Conservation (phyloP, 2,113 vertebrate genomes). For the Trogon surrucura region DNA sequence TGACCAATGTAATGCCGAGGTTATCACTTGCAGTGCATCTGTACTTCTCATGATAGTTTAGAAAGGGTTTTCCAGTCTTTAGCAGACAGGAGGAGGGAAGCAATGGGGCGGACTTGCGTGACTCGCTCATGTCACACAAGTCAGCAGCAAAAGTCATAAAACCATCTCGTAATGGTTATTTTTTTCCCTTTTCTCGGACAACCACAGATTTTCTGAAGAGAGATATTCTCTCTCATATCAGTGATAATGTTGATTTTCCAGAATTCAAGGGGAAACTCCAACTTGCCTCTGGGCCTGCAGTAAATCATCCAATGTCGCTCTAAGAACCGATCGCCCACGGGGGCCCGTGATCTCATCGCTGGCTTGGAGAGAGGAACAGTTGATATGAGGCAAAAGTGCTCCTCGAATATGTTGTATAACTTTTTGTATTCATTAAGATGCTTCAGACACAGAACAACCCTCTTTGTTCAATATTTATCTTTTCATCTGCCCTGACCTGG, state of each 20-base stretch:
- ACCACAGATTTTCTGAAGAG: not conserved
- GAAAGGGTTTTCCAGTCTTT: not conserved
- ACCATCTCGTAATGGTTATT: not conserved
- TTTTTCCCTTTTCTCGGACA: not conserved
- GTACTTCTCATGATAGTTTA: not conserved
- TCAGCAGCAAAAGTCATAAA: not conserved
- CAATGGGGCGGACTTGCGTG: not conserved
- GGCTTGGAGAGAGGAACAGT: not conserved
- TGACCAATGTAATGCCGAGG: not conserved
- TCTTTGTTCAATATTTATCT: constrained; percentile 58
- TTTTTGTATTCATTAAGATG: constrained; percentile 51
- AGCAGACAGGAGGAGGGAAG: not conserved
- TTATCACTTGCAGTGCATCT: not conserved
- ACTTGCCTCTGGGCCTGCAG: not conserved
- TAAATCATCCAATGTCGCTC: not conserved
- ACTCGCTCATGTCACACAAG: not conserved
- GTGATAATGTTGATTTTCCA: not conserved
- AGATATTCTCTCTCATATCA: not conserved
- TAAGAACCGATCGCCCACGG: not conserved
- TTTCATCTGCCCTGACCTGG: constrained; percentile 62
- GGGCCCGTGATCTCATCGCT: not conserved
- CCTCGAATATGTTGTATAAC: not conserved
- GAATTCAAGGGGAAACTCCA: not conserved
- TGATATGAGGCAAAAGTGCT: not conserved
- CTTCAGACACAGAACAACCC: constrained; percentile 27